Evolutionary conservation across 2,797 vertebrate species (phyloP).

Genomic region (Acanthurus lineatus): DNA sequence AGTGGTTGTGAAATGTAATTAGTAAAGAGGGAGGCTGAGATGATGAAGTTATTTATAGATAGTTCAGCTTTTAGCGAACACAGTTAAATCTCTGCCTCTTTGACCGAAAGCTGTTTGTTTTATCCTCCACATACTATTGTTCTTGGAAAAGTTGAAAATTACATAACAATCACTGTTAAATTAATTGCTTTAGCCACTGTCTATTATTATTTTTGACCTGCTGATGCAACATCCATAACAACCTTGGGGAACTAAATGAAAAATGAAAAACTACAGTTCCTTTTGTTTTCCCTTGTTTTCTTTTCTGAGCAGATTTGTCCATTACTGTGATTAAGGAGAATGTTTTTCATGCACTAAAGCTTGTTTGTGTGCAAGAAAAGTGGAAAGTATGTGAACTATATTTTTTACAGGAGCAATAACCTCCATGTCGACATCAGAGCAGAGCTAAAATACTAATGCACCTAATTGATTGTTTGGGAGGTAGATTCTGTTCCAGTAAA

Average conservation of each 20-base stretch:
- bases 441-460: slow-evolving; percentile 66
- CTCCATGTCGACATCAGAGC: slow-evolving; percentile 34
- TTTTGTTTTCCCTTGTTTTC: not conserved
- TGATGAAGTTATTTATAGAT: slow-evolving; percentile 13
- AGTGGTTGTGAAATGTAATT: not conserved
- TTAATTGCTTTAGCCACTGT: slow-evolving; percentile 12
- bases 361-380: not conserved
- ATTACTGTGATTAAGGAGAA: not conserved
- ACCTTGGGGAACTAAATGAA: not conserved
- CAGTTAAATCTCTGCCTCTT: not conserved
- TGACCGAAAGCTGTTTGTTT: not conserved
- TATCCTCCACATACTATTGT: not conserved
- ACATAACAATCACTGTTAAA: slow-evolving; percentile 23
- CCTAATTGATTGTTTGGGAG: slow-evolving; percentile 70
- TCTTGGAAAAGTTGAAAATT: slow-evolving; percentile 34
- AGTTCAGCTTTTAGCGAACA: not conserved
- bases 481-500: slow-evolving; percentile 60
- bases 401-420: slow-evolving; percentile 37
- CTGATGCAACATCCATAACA: not conserved
- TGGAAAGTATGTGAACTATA: slow-evolving; percentile 9
- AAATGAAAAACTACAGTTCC: not conserved
- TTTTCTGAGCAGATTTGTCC: not conserved
- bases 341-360: not conserved
- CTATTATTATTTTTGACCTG: slow-evolving; percentile 33
- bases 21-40: slow-evolving; percentile 5